A percentile compares a stretch with the other conserved stretches of the same genome.
These are phyloP conservation scores for Papilio glaucus DNA, from an alignment of 1,140 invertebrate genomes.

Conservation along the genomic window DNA sequence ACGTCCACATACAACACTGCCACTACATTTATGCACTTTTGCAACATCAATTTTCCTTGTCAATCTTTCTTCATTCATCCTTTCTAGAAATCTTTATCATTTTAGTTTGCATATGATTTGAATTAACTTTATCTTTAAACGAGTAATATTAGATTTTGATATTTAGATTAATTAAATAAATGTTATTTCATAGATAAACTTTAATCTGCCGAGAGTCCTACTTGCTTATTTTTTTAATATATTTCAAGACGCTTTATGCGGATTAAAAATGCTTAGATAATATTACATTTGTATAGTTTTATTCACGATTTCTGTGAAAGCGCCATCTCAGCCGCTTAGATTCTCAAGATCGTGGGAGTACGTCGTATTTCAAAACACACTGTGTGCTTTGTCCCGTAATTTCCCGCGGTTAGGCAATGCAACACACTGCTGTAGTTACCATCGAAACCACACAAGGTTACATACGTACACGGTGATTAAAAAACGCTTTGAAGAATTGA, in stretches of 20 bases:
- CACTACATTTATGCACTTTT: too few species aligned
- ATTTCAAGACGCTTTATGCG: neutral
- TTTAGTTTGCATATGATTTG: too few species aligned
- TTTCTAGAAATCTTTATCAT: too few species aligned
- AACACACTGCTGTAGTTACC: slow-evolving; percentile 27
- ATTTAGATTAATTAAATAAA: too few species aligned
- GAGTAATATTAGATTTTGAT: too few species aligned
- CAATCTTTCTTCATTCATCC: too few species aligned
- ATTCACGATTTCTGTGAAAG: slow-evolving; percentile 39
- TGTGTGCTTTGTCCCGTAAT: slow-evolving; percentile 57
- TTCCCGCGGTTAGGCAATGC: slow-evolving; percentile 52
- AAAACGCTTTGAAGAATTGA: slow-evolving; percentile 15
- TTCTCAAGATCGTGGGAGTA: slow-evolving; percentile 52
- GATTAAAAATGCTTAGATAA: neutral
- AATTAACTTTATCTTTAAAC: too few species aligned
- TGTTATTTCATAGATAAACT: too few species aligned
- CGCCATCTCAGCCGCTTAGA: slow-evolving; percentile 46
- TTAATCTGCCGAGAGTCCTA: too few species aligned
- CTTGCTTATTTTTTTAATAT: neutral
- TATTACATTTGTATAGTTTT: neutral
- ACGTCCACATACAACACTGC: too few species aligned
- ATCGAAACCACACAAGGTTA: slow-evolving; percentile 9
- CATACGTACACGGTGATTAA: slow-evolving; percentile 2
- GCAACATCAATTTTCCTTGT: too few species aligned
- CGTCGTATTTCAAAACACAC: slow-evolving; percentile 58